phyloP scores from a whole-genome alignment of 2,113 vertebrate species.

The human (Homo sapiens) region DNA sequence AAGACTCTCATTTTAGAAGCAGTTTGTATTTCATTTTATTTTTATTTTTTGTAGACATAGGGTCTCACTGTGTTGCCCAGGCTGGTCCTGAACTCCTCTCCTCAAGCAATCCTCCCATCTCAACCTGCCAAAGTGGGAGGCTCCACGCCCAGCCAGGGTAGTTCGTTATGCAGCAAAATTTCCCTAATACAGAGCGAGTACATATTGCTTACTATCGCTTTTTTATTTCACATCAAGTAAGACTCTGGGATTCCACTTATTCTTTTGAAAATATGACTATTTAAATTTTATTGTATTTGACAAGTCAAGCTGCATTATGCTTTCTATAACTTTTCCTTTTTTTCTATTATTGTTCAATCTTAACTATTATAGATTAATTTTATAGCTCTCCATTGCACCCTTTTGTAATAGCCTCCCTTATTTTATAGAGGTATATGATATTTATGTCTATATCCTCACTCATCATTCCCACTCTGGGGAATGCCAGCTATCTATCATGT shows the following conservation, averaged over 20 bases:
- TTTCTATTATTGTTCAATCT: neutral
- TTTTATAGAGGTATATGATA: too few relatives aligned
- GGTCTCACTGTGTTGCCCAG: too few relatives aligned
- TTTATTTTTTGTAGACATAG: too few relatives aligned
- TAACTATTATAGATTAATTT: neutral
- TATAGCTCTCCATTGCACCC: neutral
- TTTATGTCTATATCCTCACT: neutral
- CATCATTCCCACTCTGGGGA: neutral
- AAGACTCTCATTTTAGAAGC: neutral
- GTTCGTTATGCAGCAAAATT: neutral
- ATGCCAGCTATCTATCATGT: neutral
- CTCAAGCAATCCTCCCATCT: too few relatives aligned
- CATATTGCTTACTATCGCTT: neutral
- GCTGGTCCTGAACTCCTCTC: too few relatives aligned
- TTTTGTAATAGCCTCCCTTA: neutral
- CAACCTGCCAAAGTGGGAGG: too few relatives aligned
- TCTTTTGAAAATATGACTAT: neutral
- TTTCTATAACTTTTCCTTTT: neutral
- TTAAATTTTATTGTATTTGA: neutral
- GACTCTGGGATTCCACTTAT: neutral
- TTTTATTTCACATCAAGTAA: neutral
- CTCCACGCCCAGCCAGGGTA: fast-evolving
- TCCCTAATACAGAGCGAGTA: neutral
- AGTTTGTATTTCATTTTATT: too few relatives aligned
- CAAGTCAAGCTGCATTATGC: neutral